Evolutionary conservation across 2,888 invertebrate genomes (phyloP).

Genomic region (Callyntrura guangdongensis): DNA sequence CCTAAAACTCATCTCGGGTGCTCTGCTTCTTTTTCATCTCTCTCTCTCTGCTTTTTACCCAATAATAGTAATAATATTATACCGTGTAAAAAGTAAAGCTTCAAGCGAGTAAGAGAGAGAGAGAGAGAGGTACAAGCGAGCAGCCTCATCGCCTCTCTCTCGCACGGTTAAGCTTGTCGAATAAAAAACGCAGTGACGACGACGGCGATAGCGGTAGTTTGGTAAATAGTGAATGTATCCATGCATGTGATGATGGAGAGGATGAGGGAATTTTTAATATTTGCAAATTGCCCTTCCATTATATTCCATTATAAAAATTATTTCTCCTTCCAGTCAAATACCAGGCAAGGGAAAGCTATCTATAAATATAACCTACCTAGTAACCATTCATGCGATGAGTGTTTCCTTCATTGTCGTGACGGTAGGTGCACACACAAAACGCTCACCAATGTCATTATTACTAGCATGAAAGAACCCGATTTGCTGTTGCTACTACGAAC

Average conservation of each 20-base stretch:
- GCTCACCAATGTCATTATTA: constrained; percentile 25
- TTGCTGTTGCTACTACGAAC: neutral
- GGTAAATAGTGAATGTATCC: constrained; percentile 56
- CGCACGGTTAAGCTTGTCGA: constrained; percentile 75
- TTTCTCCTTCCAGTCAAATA: constrained; percentile 73
- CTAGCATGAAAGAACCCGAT: neutral
- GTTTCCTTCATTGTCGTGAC: constrained; percentile 37
- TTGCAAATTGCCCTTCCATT: constrained; percentile 84
- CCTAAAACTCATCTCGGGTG: constrained; percentile 75
- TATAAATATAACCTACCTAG: neutral
- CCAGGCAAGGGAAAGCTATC: constrained; percentile 1
- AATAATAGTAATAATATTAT: constrained; percentile 64
- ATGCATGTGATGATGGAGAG: constrained; percentile 70
- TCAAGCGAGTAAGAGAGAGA: constrained; percentile 51
- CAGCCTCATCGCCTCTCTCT: constrained; percentile 53
- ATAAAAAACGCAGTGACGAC: constrained; percentile 56
- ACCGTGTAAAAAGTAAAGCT: constrained; percentile 67
- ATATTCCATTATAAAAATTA: constrained; percentile 84
- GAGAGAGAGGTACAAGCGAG: constrained; percentile 31
- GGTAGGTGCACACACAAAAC: neutral
- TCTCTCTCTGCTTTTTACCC: constrained; percentile 55
- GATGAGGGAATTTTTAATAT: constrained; percentile 84
- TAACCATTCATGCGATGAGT: constrained; percentile 40
- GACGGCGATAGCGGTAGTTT: constrained; percentile 13
- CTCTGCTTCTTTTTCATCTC: constrained; percentile 61